Evolutionary conservation across 2,888 invertebrate genomes (phyloP).

Genomic region (Gortyna flavago): DNA sequence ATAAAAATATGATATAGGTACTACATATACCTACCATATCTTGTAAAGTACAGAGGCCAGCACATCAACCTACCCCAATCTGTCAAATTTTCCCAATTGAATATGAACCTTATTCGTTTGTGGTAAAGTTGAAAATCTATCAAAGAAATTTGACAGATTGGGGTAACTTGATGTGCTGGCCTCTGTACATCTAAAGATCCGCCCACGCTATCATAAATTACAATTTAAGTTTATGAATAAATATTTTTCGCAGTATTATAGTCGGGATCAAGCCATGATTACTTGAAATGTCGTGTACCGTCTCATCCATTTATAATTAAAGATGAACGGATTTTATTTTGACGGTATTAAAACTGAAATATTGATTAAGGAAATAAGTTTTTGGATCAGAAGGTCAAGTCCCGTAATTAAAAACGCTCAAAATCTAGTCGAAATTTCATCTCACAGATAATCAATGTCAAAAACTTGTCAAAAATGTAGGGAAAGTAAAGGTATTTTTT

Average conservation of each 20-base stretch:
- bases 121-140: too few species aligned
- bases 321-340: constrained; percentile 37
- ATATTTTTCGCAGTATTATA: constrained; percentile 39
- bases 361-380: constrained; percentile 32
- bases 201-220: constrained; percentile 44
- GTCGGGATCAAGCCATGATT: constrained; percentile 40
- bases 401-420: too few species aligned
- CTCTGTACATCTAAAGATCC: constrained; percentile 42
- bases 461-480: not conserved
- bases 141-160: too few species aligned
- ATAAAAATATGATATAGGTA: constrained; percentile 20
- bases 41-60: too few species aligned
- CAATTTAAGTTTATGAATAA: constrained; percentile 50
- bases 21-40: constrained; percentile 12
- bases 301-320: constrained; percentile 42
- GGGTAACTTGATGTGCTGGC: too few species aligned
- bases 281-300: constrained; percentile 41
- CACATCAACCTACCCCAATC: too few species aligned
- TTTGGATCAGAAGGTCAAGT: constrained; percentile 2
- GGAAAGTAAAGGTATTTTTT: not conserved
- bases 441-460: not conserved
- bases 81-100: too few species aligned
- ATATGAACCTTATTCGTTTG: too few species aligned
- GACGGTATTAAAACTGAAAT: constrained; percentile 16
- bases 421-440: not conserved